Conservation (phyloP, 2,888 invertebrate species). For the Trissolcus japonicus region DNA sequence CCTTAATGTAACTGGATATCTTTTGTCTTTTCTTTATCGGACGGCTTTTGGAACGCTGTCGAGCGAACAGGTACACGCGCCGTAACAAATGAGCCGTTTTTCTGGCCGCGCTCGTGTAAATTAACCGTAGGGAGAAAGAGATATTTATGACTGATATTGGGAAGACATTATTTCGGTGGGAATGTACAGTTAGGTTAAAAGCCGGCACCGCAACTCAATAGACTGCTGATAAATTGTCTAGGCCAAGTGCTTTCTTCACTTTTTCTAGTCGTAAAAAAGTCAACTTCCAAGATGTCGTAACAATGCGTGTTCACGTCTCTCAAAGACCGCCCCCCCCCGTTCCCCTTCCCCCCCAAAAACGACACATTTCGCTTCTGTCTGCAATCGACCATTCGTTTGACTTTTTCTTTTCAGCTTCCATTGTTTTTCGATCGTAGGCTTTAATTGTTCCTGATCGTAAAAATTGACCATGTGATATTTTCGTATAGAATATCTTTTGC, state of each 20-base stretch:
- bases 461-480: not conserved
- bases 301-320: too few species aligned
- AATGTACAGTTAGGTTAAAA: constrained; percentile 39
- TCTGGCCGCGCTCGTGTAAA: constrained; percentile 44
- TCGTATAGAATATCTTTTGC: not conserved
- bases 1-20: constrained; percentile 49
- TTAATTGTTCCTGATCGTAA: too few species aligned
- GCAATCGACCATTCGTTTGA: too few species aligned
- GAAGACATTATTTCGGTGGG: constrained; percentile 25
- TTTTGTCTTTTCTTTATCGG: constrained; percentile 46
- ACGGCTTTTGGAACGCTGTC: constrained; percentile 42
- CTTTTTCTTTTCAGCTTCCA: too few species aligned
- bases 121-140: constrained; percentile 20
- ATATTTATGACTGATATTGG: constrained; percentile 46
- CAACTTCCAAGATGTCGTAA: too few species aligned
- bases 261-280: constrained; percentile 2
- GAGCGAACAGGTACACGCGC: constrained; percentile 47
- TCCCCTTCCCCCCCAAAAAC: too few species aligned
- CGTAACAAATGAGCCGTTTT: constrained; percentile 46
- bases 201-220: constrained; percentile 26
- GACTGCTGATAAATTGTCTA: constrained; percentile 30
- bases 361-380: too few species aligned
- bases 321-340: too few species aligned
- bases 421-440: too few species aligned
- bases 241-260: constrained; percentile 20